Evolutionary conservation across 2,888 invertebrate genomes (phyloP).

Genomic region (Papilio gigon): DNA sequence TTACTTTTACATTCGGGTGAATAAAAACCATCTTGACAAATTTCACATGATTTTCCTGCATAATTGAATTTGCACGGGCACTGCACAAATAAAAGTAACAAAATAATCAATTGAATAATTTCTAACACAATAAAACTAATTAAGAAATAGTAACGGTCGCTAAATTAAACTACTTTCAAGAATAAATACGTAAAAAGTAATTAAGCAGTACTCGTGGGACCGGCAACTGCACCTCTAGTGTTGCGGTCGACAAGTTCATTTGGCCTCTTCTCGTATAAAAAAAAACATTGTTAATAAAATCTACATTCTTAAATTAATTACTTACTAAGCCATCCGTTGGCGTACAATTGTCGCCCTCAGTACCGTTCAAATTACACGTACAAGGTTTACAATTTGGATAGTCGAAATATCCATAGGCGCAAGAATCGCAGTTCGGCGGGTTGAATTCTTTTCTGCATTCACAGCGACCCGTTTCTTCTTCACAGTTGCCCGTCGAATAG

Average conservation of each 20-base stretch:
- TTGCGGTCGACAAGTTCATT: too few relatives aligned
- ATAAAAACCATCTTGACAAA: constrained; percentile 94
- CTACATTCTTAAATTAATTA: neutral
- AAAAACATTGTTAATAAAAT: neutral
- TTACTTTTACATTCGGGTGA: constrained; percentile 92
- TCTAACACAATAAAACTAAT: neutral
- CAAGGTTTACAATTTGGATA: constrained; percentile 96
- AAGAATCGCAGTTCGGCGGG: constrained; percentile 90
- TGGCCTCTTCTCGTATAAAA: too few relatives aligned
- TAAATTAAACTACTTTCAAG: neutral
- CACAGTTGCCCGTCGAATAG: constrained; percentile 96
- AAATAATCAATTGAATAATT: constrained; percentile 1
- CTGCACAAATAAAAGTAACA: constrained; percentile 66
- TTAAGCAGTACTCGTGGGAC: too few relatives aligned
- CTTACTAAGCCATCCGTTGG: constrained; percentile 85
- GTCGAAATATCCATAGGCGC: constrained; percentile 95
- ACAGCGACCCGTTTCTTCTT: constrained; percentile 93
- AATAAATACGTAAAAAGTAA: neutral
- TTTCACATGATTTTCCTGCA: constrained; percentile 92
- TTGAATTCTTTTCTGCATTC: constrained; percentile 92
- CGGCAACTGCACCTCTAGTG: too few relatives aligned
- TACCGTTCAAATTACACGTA: constrained; percentile 95
- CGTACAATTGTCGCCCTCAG: constrained; percentile 92
- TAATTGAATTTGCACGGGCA: constrained; percentile 96
- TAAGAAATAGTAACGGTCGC: neutral